Evolutionary conservation across 1,140 invertebrate species (phyloP).

Genomic region (Pseudomyrmex pallidus): DNA sequence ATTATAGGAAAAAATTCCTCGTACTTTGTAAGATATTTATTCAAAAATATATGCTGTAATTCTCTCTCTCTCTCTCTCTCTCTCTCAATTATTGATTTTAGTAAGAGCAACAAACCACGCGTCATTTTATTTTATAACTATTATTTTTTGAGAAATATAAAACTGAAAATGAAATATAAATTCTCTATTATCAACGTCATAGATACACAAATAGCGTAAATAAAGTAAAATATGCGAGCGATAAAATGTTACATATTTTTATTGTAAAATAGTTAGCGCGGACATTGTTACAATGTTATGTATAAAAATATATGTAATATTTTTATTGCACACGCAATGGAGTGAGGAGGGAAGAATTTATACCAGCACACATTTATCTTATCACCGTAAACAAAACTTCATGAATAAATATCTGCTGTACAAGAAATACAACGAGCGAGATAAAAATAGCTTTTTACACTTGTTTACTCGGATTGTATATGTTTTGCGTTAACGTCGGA

Average conservation of each 20-base stretch:
- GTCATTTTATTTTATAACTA: too few relatives aligned
- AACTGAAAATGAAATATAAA: too few relatives aligned
- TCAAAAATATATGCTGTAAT: too few relatives aligned
- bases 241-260: not conserved
- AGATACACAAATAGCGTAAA: too few relatives aligned
- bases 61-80: too few relatives aligned
- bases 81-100: too few relatives aligned
- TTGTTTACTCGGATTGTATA: conserved; percentile 26
- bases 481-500: not conserved
- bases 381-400: conserved; percentile 6
- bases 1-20: too few relatives aligned
- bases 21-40: too few relatives aligned
- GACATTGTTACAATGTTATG: conserved; percentile 9
- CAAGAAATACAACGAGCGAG: conserved; percentile 11
- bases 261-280: conserved; percentile 8
- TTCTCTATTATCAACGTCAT: too few relatives aligned
- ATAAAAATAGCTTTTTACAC: conserved; percentile 10
- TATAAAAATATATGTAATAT: conserved; percentile 15
- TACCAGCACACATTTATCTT: not conserved
- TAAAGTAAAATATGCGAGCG: too few relatives aligned
- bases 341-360: not conserved
- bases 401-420: conserved; percentile 22
- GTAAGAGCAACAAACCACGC: too few relatives aligned
- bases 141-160: too few relatives aligned
- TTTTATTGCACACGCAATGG: not conserved